Percentiles rank a stretch among this genome's conserved stretches.
Conservation (phyloP, 2,888 invertebrate genomes). For the Ametastegia equiseti region DNA sequence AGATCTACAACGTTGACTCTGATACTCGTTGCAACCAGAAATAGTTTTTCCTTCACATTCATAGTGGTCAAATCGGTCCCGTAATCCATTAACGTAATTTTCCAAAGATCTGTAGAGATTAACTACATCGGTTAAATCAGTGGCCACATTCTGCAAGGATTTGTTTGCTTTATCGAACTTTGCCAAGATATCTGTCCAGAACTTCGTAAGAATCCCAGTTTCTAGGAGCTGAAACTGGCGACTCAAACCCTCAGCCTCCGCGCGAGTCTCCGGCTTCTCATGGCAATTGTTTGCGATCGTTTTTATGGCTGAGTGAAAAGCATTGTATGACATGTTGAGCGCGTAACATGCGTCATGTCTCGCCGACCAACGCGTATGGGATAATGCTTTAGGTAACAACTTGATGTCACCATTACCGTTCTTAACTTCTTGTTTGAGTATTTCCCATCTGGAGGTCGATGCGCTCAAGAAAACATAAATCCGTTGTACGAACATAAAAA, state of each 20-base stretch:
- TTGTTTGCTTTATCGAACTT: conserved; percentile 14
- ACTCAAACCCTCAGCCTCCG: conserved; percentile 26
- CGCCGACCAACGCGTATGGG: conserved; percentile 7
- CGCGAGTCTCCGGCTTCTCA: conserved; percentile 31
- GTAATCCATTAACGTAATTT: conserved; percentile 22
- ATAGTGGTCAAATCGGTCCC: conserved; percentile 26
- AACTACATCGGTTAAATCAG: conserved; percentile 19
- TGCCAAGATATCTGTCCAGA: conserved; percentile 5
- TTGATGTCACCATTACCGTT: conserved; percentile 25
- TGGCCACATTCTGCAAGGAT: conserved; percentile 9
- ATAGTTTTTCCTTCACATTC: conserved; percentile 14
- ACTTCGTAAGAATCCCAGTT: conserved; percentile 19
- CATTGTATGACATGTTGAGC: conserved; percentile 3
- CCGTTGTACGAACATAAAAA: conserved; percentile 47
- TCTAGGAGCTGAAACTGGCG: conserved; percentile 15
- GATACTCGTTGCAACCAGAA: conserved; percentile 26
- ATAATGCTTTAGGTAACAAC: conserved; percentile 27
- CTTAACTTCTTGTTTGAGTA: conserved; percentile 21
- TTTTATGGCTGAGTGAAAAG: conserved; percentile 23
- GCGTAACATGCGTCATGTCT: conserved; percentile 23
- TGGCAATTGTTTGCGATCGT: conserved; percentile 22
- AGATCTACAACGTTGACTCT: background rate
- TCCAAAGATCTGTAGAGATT: background rate
- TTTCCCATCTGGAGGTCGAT: conserved; percentile 51
- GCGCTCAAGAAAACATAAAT: conserved; percentile 45